phyloP scores from a whole-genome alignment of 1,140 invertebrate species.

The Drosophila pruinosa region DNA sequence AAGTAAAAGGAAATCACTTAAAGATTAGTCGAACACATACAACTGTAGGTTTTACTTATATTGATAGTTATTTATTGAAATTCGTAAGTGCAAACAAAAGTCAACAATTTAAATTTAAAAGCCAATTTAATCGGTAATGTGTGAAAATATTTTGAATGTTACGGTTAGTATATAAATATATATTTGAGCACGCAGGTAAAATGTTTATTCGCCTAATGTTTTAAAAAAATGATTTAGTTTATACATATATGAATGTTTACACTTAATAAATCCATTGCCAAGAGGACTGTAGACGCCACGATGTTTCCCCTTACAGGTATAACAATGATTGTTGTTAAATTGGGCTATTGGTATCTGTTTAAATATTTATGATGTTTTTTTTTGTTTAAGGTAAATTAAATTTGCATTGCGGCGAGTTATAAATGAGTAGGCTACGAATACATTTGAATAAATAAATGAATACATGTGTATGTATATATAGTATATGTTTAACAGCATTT shows the following conservation, averaged over 20 bases:
- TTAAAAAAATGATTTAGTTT: constrained; percentile 5
- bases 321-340: constrained; percentile 25
- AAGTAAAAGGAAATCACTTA: too few species aligned
- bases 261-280: constrained; percentile 1
- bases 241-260: constrained; percentile 15
- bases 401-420: constrained; percentile 7
- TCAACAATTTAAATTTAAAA: constrained; percentile 7
- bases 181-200: constrained; percentile 46
- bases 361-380: not conserved
- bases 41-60: constrained; percentile 19
- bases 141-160: constrained; percentile 3
- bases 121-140: not conserved
- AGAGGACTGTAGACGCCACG: constrained; percentile 25
- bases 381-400: constrained; percentile 22
- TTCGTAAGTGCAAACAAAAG: constrained; percentile 7
- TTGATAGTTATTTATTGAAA: constrained; percentile 5
- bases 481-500: constrained; percentile 45
- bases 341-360: not conserved
- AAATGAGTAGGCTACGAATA: constrained; percentile 3
- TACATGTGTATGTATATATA: constrained; percentile 18
- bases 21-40: too few species aligned
- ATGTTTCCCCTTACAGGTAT: constrained; percentile 17
- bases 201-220: constrained; percentile 8
- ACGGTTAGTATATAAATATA: constrained; percentile 18
- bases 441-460: constrained; percentile 13